phyloP scores from a whole-genome alignment of 2,113 vertebrate genomes.

The Telmatochromis sp. region DNA sequence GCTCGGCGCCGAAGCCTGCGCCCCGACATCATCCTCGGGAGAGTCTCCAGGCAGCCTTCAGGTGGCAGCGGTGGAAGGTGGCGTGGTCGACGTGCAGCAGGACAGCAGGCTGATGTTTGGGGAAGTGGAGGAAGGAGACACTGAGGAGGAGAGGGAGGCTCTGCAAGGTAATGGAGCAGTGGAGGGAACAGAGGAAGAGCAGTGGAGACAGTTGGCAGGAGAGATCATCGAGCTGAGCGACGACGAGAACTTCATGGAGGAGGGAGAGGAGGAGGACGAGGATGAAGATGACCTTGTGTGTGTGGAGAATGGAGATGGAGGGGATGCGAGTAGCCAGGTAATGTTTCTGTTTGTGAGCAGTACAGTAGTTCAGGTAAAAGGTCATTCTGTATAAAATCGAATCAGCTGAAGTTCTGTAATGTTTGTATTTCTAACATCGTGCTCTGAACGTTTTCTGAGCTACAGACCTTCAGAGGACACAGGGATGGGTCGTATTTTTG shows the following conservation, averaged over 20 bases:
- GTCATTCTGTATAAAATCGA: neutral
- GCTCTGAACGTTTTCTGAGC: neutral
- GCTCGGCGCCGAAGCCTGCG: conserved; percentile 27
- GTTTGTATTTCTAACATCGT: neutral
- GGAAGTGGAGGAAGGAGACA: conserved; percentile 24
- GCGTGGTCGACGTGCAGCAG: neutral
- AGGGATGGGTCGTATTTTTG: neutral
- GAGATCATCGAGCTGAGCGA: conserved; percentile 95
- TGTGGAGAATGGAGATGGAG: conserved; percentile 70
- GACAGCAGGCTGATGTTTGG: conserved; percentile 61
- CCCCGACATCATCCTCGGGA: conserved; percentile 37
- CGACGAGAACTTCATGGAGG: conserved; percentile 77
- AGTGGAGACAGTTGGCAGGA: conserved; percentile 75
- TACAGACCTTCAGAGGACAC: rapidly evolving
- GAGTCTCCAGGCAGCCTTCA: conserved; percentile 42
- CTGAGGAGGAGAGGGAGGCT: conserved; percentile 61
- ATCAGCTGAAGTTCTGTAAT: neutral
- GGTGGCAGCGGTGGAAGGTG: conserved; percentile 14
- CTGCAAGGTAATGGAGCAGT: conserved; percentile 59
- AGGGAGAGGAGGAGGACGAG: conserved; percentile 84
- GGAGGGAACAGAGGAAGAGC: conserved; percentile 67
- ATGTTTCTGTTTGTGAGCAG: neutral
- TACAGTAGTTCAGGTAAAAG: neutral
- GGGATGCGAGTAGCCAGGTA: conserved; percentile 1
- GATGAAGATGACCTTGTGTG: conserved; percentile 88